Conservation (phyloP, 2,888 invertebrate species). For the Esperia sulphurella region DNA sequence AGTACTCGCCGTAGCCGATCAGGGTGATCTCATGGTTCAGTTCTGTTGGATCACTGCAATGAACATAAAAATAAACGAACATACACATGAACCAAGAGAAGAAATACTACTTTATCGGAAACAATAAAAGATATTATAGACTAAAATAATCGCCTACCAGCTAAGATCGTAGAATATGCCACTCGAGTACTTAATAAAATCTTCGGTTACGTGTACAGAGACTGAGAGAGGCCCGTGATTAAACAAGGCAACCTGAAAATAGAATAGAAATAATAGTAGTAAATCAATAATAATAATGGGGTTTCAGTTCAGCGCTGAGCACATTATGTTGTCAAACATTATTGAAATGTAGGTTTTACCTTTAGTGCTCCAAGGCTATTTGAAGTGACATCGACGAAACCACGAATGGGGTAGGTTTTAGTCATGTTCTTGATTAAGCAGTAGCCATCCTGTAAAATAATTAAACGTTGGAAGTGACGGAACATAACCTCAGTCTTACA, state of each 20-base stretch:
- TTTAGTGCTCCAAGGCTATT: constrained; percentile 84
- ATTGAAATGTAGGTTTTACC: constrained; percentile 35
- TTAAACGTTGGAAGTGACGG: no score
- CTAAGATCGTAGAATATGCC: constrained; percentile 50
- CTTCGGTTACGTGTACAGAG: constrained; percentile 87
- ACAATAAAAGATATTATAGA: no score
- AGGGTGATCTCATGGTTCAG: constrained; percentile 93
- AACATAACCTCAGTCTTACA: no score
- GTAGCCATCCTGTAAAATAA: constrained; percentile 84
- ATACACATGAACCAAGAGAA: no score
- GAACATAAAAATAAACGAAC: no score
- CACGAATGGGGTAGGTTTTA: constrained; percentile 82
- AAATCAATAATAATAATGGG: no score
- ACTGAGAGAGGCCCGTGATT: constrained; percentile 94
- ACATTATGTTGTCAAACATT: no score
- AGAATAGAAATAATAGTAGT: background rate
- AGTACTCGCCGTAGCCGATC: constrained; percentile 91
- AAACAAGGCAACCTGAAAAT: constrained; percentile 82
- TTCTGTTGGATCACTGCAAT: constrained; percentile 81
- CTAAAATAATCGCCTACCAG: constrained; percentile 42
- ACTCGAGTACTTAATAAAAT: constrained; percentile 34
- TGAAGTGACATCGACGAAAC: constrained; percentile 91
- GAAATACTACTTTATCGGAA: no score
- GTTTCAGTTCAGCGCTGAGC: no score
- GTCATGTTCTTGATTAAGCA: constrained; percentile 86